These are phyloP conservation scores for Diloba caeruleocephala DNA, from an alignment of 2,888 invertebrate genomes.

Conservation along the genomic window DNA sequence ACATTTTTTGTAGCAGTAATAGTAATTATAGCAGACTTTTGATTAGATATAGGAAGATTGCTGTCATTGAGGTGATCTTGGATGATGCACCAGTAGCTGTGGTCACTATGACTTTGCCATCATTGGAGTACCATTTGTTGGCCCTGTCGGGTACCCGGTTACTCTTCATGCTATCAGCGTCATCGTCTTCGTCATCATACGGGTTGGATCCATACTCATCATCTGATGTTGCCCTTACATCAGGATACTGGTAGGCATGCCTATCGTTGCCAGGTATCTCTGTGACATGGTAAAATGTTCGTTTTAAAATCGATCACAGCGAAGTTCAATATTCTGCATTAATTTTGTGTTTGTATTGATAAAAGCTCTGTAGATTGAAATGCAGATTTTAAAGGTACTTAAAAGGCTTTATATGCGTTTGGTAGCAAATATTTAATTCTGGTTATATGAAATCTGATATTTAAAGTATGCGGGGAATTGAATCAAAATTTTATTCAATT, in stretches of 20 bases:
- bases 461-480: constrained; percentile 14
- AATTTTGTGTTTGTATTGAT: constrained; percentile 43
- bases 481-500: constrained; percentile 27
- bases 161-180: constrained; percentile 74
- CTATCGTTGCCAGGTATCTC: constrained; percentile 87
- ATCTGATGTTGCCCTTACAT: constrained; percentile 76
- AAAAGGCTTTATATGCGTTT: constrained; percentile 38
- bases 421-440: constrained; percentile 22
- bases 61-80: constrained; percentile 53
- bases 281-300: constrained; percentile 55
- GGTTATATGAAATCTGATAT: constrained; percentile 13
- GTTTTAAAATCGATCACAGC: constrained; percentile 25
- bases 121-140: constrained; percentile 86
- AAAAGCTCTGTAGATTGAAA: constrained; percentile 38
- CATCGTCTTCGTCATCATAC: constrained; percentile 77
- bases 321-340: constrained; percentile 31
- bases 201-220: constrained; percentile 82
- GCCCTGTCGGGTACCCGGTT: constrained; percentile 85
- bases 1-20: constrained; percentile 32
- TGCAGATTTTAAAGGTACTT: constrained; percentile 41
- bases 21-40: constrained; percentile 58
- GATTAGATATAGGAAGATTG: constrained; percentile 63
- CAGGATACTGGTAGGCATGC: constrained; percentile 81
- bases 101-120: constrained; percentile 73
- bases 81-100: constrained; percentile 63